Evolutionary conservation across 2,113 vertebrate genomes (phyloP).

Genomic region (Zootoca vivipara): DNA sequence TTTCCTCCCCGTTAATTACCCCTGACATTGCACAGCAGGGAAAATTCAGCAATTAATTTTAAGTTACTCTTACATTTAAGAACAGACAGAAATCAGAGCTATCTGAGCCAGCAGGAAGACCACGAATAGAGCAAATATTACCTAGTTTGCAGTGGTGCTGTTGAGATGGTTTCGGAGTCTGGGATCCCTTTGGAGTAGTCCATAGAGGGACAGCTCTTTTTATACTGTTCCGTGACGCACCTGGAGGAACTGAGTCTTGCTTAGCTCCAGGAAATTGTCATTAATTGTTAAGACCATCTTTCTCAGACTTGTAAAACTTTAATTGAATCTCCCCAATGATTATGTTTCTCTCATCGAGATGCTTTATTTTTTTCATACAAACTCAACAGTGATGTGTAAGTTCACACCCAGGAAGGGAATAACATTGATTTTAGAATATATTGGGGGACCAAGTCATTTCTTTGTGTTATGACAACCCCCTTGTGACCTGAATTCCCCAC

Average conservation of each 20-base stretch:
- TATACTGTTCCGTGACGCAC: background rate
- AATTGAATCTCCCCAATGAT: background rate
- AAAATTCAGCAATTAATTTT: too few species aligned
- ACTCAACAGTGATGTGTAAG: too few species aligned
- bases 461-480: background rate
- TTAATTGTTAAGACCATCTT: background rate
- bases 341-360: background rate
- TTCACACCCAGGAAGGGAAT: too few species aligned
- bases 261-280: background rate
- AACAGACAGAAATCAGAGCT: background rate
- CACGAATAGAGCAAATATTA: background rate
- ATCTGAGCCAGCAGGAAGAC: background rate
- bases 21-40: rapidly evolving
- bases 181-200: background rate
- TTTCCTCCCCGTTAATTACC: too few species aligned
- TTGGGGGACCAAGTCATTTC: too few species aligned
- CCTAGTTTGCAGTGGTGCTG: background rate
- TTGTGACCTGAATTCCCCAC: background rate
- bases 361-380: too few species aligned
- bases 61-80: background rate
- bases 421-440: too few species aligned
- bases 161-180: background rate
- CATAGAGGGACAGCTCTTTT: background rate
- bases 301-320: background rate
- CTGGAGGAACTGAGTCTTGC: background rate